phyloP scores from a whole-genome alignment of 1,140 invertebrate species.

The Tetramorium alpestre region DNA sequence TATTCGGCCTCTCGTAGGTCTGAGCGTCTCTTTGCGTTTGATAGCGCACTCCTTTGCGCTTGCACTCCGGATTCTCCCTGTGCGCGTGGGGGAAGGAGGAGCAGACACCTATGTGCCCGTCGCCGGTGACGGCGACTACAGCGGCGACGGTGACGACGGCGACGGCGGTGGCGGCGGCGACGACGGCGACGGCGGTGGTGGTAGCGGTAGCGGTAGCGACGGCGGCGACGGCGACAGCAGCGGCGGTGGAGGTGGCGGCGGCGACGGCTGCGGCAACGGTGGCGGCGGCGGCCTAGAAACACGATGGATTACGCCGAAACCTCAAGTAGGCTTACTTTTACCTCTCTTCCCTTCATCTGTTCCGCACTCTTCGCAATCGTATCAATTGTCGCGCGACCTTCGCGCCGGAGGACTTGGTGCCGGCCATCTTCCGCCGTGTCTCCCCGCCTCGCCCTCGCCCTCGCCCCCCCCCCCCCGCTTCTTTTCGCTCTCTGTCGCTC shows the following conservation, averaged over 20 bases:
- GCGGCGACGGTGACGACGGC: slow-evolving; percentile 60
- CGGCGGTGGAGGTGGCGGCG: slow-evolving; percentile 66
- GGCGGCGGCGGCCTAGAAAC: slow-evolving; percentile 73
- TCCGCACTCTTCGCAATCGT: not conserved
- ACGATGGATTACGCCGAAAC: slow-evolving; percentile 84
- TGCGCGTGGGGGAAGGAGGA: slow-evolving; percentile 64
- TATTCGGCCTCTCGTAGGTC: not conserved
- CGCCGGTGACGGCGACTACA: slow-evolving; percentile 69
- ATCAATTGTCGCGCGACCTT: slow-evolving; percentile 33
- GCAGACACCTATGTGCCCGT: slow-evolving; percentile 78
- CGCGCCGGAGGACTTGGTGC: not conserved
- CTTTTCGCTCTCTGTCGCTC: not conserved
- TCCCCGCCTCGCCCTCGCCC: not conserved
- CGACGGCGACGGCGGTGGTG: slow-evolving; percentile 44
- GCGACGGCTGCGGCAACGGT: slow-evolving; percentile 46
- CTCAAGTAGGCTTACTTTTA: slow-evolving; percentile 82
- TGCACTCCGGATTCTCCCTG: slow-evolving; percentile 57
- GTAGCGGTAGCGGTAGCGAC: slow-evolving; percentile 66
- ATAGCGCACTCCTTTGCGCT: slow-evolving; percentile 42
- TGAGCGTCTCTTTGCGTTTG: slow-evolving; percentile 54
- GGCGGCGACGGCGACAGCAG: slow-evolving; percentile 58
- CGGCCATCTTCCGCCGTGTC: slow-evolving; percentile 18
- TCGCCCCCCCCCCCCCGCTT: not conserved
- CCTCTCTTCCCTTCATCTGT: slow-evolving; percentile 11
- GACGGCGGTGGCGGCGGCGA: slow-evolving; percentile 63